These are phyloP conservation scores for Nasonia vitripennis DNA, from an alignment of 1,140 invertebrate genomes.

Conservation along the genomic window DNA sequence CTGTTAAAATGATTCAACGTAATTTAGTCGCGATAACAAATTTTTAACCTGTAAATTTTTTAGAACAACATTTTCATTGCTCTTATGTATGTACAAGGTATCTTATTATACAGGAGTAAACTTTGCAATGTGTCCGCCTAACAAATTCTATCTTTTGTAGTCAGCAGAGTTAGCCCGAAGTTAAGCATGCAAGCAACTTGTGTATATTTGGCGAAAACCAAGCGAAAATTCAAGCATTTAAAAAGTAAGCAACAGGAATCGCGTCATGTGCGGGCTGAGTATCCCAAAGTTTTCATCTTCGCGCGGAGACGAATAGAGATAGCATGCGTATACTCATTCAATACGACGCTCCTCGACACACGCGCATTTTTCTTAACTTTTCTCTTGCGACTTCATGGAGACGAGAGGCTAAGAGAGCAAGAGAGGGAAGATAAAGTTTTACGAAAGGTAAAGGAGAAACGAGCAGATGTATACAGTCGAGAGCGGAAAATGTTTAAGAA, in stretches of 20 bases:
- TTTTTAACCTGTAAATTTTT: too few species aligned
- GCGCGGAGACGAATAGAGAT: not conserved
- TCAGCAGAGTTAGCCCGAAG: not conserved
- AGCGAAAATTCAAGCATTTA: too few species aligned
- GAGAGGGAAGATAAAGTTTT: not conserved
- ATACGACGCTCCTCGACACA: not conserved
- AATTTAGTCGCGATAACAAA: too few species aligned
- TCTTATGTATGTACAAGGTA: not conserved
- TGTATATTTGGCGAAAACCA: not conserved
- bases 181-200: not conserved
- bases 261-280: not conserved
- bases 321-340: not conserved
- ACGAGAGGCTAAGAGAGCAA: not conserved
- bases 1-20: too few species aligned
- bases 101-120: not conserved
- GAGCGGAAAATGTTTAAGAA: not conserved
- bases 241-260: not conserved
- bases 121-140: not conserved
- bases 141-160: not conserved
- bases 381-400: not conserved
- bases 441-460: not conserved
- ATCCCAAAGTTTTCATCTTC: not conserved
- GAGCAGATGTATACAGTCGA: not conserved
- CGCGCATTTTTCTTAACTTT: slow-evolving; percentile 11
- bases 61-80: too few species aligned